A percentile compares a stretch with the other conserved stretches of the same genome.
Conservation (phyloP, 2,113 vertebrate genomes). For the Cynopterus brachyotis region DNA sequence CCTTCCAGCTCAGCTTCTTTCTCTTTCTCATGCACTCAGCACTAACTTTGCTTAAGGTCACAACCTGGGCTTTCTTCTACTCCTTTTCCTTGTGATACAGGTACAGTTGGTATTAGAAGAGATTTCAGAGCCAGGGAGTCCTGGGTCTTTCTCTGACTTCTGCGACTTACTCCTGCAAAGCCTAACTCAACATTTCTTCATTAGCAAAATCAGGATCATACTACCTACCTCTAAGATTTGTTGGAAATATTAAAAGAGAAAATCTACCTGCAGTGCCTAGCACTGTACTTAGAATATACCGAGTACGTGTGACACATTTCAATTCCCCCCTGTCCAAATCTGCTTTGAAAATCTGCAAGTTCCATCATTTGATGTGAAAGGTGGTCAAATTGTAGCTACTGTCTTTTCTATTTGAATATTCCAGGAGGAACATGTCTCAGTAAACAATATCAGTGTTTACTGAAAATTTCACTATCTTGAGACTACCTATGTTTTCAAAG, state of each 20-base stretch:
- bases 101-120: not conserved
- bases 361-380: not conserved
- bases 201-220: not conserved
- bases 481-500: not conserved
- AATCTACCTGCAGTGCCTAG: not conserved
- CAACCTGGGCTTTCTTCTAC: not conserved
- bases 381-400: not conserved
- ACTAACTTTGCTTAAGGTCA: not conserved
- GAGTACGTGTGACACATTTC: not conserved
- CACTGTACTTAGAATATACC: not conserved
- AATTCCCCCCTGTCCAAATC: not conserved
- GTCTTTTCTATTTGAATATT: not conserved
- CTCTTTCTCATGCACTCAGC: not conserved
- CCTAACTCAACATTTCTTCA: not conserved
- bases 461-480: not conserved
- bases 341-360: conserved; percentile 17
- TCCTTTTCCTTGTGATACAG: not conserved
- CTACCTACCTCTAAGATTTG: not conserved
- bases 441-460: not conserved
- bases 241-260: not conserved
- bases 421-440: not conserved
- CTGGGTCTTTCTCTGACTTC: not conserved
- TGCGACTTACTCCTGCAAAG: not conserved
- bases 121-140: not conserved
- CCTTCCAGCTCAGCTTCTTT: not conserved